Conservation (phyloP, 1,140 invertebrate genomes). For the Helicoverpa zea region DNA sequence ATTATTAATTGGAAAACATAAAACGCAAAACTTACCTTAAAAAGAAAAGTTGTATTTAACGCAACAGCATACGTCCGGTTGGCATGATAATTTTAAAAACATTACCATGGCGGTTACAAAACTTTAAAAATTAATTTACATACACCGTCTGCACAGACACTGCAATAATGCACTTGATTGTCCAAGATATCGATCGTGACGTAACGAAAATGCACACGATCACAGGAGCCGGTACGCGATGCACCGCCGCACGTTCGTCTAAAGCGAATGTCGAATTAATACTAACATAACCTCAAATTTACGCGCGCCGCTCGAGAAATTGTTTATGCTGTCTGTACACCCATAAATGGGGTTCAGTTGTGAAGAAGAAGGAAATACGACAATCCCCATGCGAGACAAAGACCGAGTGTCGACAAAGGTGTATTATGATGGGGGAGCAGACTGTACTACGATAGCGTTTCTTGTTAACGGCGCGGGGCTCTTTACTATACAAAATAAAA, state of each 20-base stretch:
- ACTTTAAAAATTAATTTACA: constrained; percentile 46
- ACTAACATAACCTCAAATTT: constrained; percentile 85
- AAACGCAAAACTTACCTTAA: constrained; percentile 44
- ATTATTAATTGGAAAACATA: constrained; percentile 28
- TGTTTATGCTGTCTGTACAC: constrained; percentile 77
- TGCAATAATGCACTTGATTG: constrained; percentile 61
- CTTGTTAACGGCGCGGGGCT: constrained; percentile 17
- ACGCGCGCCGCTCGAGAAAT: constrained; percentile 79
- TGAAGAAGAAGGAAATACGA: constrained; percentile 65
- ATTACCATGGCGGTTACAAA: constrained; percentile 55
- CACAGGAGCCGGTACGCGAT: constrained; percentile 51
- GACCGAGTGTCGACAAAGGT: constrained; percentile 60
- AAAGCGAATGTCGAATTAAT: constrained; percentile 75
- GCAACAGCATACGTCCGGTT: constrained; percentile 56
- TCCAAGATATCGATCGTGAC: constrained; percentile 67
- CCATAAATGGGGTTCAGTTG: constrained; percentile 75
- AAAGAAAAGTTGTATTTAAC: constrained; percentile 54
- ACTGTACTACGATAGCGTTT: constrained; percentile 40
- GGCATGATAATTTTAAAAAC: constrained; percentile 61
- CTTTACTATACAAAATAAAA: constrained; percentile 32
- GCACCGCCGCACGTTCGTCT: constrained; percentile 67
- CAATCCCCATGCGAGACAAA: constrained; percentile 54
- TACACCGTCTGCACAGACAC: constrained; percentile 51
- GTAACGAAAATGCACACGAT: constrained; percentile 59
- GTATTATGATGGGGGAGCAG: constrained; percentile 51